These are phyloP conservation scores for Sapayoa aenigma DNA, from an alignment of 2,113 vertebrate genomes.

Conservation along the genomic window DNA sequence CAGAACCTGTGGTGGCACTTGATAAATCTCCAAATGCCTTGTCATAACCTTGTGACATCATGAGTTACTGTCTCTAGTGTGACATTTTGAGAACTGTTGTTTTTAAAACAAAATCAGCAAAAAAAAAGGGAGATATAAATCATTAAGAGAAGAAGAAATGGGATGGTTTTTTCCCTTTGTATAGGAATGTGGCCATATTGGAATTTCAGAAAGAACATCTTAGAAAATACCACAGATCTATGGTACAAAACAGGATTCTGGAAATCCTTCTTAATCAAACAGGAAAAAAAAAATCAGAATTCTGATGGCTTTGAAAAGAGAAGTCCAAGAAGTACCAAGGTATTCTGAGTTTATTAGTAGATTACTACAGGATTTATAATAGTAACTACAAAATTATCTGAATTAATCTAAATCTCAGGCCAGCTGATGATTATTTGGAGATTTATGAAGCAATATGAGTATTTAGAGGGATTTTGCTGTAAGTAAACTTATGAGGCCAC, in stretches of 20 bases:
- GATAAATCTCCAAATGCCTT: background rate
- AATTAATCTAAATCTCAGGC: background rate
- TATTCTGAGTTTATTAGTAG: background rate
- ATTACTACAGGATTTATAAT: background rate
- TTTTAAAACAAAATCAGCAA: background rate
- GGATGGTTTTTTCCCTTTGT: background rate
- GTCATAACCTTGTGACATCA: background rate
- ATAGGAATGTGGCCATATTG: fast-evolving
- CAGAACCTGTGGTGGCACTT: background rate
- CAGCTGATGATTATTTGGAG: background rate
- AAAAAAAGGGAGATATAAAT: background rate
- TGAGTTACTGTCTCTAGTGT: background rate
- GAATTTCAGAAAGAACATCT: background rate
- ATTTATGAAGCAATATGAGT: background rate
- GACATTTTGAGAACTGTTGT: background rate
- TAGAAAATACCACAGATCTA: background rate
- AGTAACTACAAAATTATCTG: background rate
- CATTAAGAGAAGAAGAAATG: background rate
- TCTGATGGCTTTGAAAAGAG: background rate
- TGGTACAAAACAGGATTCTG: background rate
- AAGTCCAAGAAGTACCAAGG: background rate
- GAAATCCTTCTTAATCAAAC: background rate
- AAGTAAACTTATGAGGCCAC: background rate
- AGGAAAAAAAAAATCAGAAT: background rate
- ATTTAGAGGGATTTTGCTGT: background rate